Conservation (phyloP, 23 tunicate genomes). For the Styela plicata region DNA sequence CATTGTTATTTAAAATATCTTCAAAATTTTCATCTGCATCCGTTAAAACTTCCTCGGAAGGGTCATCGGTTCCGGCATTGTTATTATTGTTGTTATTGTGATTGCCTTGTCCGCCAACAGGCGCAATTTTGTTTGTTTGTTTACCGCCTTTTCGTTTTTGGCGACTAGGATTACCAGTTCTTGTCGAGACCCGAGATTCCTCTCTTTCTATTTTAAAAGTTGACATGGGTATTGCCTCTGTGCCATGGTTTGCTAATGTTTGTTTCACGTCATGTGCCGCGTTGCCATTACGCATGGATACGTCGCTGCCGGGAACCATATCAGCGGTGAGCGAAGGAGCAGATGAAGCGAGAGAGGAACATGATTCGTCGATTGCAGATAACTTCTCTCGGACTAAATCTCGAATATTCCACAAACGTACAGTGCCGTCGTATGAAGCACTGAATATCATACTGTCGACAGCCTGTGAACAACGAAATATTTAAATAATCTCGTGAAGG, state of each 20-base stretch:
- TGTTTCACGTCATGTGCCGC: neutral
- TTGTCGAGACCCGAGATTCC: neutral
- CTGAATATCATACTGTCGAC: slow-evolving; percentile 39
- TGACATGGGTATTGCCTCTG: neutral
- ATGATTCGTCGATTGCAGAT: slow-evolving; percentile 12
- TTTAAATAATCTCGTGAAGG: too few species aligned
- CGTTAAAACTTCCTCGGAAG: neutral
- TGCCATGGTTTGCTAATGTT: neutral
- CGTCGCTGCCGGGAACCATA: neutral
- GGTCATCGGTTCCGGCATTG: neutral
- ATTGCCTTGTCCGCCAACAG: neutral
- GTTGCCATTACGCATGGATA: neutral
- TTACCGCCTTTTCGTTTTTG: neutral
- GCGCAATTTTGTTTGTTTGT: neutral
- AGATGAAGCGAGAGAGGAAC: slow-evolving; percentile 36
- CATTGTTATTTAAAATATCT: too few species aligned
- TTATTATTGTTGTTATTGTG: neutral
- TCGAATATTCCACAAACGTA: slow-evolving; percentile 69
- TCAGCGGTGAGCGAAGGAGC: slow-evolving; percentile 15
- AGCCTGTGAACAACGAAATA: slow-evolving; percentile 61
- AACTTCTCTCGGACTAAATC: slow-evolving; percentile 36
- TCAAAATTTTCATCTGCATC: neutral
- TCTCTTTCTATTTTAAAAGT: neutral
- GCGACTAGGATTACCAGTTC: neutral
- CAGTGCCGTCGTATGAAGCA: slow-evolving; percentile 88